phyloP scores from a whole-genome alignment of 2,797 vertebrate genomes.

The Hipposideros larvatus region DNA sequence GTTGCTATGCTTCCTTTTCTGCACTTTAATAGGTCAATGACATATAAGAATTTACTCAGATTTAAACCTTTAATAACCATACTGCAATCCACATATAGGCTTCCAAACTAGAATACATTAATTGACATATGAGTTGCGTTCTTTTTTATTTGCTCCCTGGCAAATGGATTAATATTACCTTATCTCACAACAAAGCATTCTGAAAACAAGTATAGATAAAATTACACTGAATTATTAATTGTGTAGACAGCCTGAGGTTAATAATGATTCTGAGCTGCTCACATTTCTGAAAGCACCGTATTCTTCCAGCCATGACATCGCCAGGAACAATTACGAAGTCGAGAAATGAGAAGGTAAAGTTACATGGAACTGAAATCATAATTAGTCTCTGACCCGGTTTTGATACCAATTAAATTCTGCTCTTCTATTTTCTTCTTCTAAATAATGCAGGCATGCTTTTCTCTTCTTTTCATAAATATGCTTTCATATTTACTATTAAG shows the following conservation, averaged over 20 bases:
- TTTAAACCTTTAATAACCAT: conserved; percentile 47
- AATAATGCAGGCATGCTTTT: conserved; percentile 90
- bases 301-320: conserved; percentile 89
- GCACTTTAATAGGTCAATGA: neutral
- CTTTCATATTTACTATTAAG: conserved; percentile 78
- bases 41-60: conserved; percentile 29
- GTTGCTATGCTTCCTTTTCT: neutral
- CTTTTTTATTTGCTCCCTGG: conserved; percentile 37
- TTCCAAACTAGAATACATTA: conserved; percentile 49
- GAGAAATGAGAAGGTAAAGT: conserved; percentile 89
- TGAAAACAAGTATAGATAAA: conserved; percentile 94
- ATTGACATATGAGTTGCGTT: conserved; percentile 35
- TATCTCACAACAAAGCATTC: conserved; percentile 85
- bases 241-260: conserved; percentile 93
- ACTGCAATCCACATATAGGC: neutral
- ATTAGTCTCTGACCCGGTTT: conserved; percentile 90
- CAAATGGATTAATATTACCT: conserved; percentile 80
- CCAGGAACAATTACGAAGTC: conserved; percentile 93
- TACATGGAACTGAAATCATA: conserved; percentile 90
- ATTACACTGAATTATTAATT: conserved; percentile 98
- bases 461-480: conserved; percentile 63
- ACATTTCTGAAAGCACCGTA: conserved; percentile 93
- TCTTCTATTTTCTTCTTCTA: conserved; percentile 87
- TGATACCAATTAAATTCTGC: conserved; percentile 91
- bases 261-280: conserved; percentile 92